Evolutionary conservation across 2,888 invertebrate genomes (phyloP).

Genomic region (Autographa gamma): DNA sequence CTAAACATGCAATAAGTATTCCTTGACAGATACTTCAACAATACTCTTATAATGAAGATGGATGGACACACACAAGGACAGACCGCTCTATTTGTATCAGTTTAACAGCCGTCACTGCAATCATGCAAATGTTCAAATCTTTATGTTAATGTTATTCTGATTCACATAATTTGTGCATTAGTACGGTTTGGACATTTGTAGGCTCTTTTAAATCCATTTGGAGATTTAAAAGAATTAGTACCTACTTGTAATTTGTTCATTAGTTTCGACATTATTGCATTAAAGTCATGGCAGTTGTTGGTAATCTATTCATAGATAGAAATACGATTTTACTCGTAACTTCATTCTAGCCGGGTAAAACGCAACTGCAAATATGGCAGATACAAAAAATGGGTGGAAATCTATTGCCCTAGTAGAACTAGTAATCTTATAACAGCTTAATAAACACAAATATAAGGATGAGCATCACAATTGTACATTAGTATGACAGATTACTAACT

Average conservation of each 20-base stretch:
- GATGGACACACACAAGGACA: constrained; percentile 32
- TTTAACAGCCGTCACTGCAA: constrained; percentile 23
- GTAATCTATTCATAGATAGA: no score
- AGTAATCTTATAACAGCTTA: no score
- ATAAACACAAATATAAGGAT: constrained; percentile 16
- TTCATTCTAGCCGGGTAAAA: no score
- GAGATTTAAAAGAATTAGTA: neutral
- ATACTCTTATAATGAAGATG: constrained; percentile 34
- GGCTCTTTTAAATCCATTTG: neutral
- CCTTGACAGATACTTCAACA: constrained; percentile 16
- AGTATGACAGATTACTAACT: constrained; percentile 27
- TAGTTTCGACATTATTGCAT: neutral
- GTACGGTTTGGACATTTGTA: neutral
- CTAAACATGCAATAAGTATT: neutral
- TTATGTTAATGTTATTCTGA: constrained; percentile 27
- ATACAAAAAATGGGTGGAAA: no score
- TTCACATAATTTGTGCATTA: constrained; percentile 8
- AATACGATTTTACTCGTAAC: no score
- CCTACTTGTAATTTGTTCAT: neutral
- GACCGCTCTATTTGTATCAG: constrained; percentile 35
- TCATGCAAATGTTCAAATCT: constrained; percentile 28
- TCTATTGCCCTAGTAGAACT: no score
- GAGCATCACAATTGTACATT: constrained; percentile 18
- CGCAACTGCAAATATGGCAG: no score
- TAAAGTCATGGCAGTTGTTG: no score